These are phyloP conservation scores for Benitochromis conjunctus DNA, from an alignment of 2,113 vertebrate genomes.

Conservation along the genomic window DNA sequence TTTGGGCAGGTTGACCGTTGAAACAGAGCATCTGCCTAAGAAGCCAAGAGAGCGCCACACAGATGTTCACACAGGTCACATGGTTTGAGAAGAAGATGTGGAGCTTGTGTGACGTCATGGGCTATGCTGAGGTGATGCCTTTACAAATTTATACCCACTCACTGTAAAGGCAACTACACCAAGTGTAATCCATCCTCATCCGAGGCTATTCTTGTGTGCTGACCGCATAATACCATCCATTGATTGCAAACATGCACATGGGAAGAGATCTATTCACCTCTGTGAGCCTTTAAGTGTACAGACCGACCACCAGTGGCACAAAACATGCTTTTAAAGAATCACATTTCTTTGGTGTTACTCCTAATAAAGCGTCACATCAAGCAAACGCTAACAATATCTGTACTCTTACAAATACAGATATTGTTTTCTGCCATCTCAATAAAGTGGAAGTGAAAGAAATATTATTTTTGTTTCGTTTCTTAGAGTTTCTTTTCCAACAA, in stretches of 20 bases:
- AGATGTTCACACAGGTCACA: conserved; percentile 57
- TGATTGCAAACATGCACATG: neutral
- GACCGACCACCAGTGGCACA: neutral
- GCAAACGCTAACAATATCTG: too few relatives aligned
- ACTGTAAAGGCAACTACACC: neutral
- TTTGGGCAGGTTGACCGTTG: conserved; percentile 98
- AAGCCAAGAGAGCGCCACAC: conserved; percentile 83
- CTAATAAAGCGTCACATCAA: neutral
- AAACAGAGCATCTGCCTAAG: conserved; percentile 95
- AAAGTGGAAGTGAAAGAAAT: neutral
- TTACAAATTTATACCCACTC: neutral
- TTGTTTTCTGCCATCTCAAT: neutral
- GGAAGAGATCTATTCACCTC: neutral
- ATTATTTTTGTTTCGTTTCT: neutral
- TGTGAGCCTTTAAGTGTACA: neutral
- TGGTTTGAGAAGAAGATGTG: neutral
- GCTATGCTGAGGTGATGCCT: neutral
- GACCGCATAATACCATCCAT: neutral
- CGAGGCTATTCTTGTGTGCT: neutral
- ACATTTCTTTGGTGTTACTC: neutral
- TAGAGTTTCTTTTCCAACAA: neutral
- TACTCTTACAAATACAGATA: neutral
- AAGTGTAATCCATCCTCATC: neutral
- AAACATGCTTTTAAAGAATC: neutral
- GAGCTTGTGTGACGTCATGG: neutral